Evolutionary conservation across 2,797 vertebrate genomes (phyloP).

Genomic region (Falco columbarius): DNA sequence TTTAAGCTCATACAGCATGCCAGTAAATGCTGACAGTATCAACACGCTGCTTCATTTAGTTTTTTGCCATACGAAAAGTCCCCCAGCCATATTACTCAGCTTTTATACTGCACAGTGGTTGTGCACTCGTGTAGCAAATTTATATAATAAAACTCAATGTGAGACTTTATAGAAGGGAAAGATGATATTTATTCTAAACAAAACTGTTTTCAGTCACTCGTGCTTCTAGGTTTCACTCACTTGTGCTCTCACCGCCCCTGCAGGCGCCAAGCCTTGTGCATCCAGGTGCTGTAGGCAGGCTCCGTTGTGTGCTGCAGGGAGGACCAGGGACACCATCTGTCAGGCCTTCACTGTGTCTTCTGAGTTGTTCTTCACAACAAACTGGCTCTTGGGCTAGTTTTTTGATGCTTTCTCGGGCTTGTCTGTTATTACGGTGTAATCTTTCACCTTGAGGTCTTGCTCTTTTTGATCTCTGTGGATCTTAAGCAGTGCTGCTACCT

Average conservation of each 20-base stretch:
- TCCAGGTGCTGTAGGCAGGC: not conserved
- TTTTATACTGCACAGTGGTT: not conserved
- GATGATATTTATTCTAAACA: not conserved
- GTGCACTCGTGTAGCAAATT: not conserved
- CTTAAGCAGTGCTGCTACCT: not conserved
- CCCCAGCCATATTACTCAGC: not conserved
- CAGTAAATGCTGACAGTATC: not conserved
- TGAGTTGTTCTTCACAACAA: not conserved
- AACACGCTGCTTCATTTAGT: not conserved
- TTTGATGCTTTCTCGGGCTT: not conserved
- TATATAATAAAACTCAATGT: not conserved
- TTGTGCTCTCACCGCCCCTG: fast-evolving
- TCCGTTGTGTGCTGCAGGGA: not conserved
- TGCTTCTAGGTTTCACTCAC: not conserved
- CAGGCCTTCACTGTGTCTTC: not conserved
- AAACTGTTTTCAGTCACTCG: not conserved
- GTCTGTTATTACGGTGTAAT: not conserved
- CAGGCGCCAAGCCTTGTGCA: not conserved
- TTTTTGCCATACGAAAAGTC: not conserved
- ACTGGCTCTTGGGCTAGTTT: not conserved
- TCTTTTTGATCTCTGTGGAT: not conserved
- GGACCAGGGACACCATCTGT: conserved; percentile 1
- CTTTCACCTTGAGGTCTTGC: not conserved
- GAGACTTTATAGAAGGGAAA: not conserved
- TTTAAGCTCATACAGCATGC: not conserved